phyloP scores from a whole-genome alignment of 1,140 invertebrate species.

The Drosophila dunni region DNA sequence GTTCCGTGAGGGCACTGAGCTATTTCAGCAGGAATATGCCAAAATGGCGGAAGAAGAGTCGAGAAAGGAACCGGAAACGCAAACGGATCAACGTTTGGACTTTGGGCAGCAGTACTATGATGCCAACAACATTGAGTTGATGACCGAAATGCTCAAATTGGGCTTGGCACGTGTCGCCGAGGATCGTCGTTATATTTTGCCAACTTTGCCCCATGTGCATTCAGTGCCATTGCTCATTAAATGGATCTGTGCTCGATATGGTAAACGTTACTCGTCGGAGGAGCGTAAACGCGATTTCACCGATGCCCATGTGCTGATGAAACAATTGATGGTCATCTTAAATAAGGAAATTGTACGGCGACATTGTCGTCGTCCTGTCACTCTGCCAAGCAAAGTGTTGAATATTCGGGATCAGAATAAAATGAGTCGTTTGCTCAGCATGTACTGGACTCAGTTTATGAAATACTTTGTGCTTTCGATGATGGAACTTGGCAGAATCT shows the following conservation, averaged over 20 bases:
- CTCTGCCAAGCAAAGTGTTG: background rate
- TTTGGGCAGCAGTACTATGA: constrained; percentile 50
- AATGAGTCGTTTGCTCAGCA: no score
- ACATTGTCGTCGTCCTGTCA: background rate
- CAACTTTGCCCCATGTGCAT: constrained; percentile 65
- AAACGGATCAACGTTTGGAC: background rate
- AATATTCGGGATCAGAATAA: background rate
- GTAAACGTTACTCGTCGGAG: constrained; percentile 46
- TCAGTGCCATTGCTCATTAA: constrained; percentile 57
- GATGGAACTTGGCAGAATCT: constrained; percentile 52
- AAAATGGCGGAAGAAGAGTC: background rate
- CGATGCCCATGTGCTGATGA: constrained; percentile 1
- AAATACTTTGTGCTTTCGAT: constrained; percentile 39
- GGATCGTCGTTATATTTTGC: constrained; percentile 57
- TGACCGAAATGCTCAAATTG: constrained; percentile 49
- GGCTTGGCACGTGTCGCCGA: constrained; percentile 48
- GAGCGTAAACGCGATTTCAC: constrained; percentile 14
- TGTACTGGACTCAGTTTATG: background rate
- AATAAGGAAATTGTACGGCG: background rate
- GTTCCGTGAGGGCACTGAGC: constrained; percentile 25
- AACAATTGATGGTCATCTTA: constrained; percentile 8
- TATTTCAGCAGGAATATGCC: constrained; percentile 36
- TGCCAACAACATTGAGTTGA: constrained; percentile 40
- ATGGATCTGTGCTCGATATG: constrained; percentile 67
- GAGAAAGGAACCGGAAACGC: fast-evolving